A percentile compares a stretch with the other conserved stretches of the same genome.
Conservation (phyloP, 37 sponge, comb jelly and placozoan species). For the Chondrilla cf. caribensis region DNA sequence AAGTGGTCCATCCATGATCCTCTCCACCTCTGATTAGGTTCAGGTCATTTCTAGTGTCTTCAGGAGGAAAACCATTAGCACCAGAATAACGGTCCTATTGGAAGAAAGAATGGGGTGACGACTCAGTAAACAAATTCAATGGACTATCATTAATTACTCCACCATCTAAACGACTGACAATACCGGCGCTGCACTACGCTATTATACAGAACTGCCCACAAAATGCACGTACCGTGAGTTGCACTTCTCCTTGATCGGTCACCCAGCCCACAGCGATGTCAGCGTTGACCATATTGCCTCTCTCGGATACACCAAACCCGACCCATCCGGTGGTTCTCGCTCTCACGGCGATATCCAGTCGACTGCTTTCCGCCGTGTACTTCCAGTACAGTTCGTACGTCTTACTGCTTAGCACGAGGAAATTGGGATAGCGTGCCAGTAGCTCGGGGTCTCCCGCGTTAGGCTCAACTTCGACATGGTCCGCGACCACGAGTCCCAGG, state of each 20-base stretch:
- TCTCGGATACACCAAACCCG: not conserved
- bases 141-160: too few relatives aligned
- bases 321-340: conserved; percentile 3
- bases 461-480: too few relatives aligned
- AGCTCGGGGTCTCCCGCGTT: too few relatives aligned
- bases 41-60: conserved; percentile 11
- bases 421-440: conserved; percentile 2
- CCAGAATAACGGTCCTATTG: not conserved
- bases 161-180: too few relatives aligned
- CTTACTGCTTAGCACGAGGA: not conserved
- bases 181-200: too few relatives aligned
- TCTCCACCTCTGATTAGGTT: not conserved
- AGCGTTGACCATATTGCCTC: not conserved
- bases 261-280: conserved; percentile 1
- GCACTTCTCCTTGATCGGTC: not conserved
- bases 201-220: too few relatives aligned
- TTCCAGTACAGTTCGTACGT: conserved; percentile 9
- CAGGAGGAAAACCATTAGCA: conserved; percentile 22
- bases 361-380: not conserved
- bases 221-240: not conserved
- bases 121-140: too few relatives aligned
- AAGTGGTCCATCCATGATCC: conserved; percentile 1
- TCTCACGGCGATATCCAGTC: not conserved
- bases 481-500: too few relatives aligned
- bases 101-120: not conserved